phyloP scores from a whole-genome alignment of 2,888 invertebrate species.

The Tiliacea aurago region DNA sequence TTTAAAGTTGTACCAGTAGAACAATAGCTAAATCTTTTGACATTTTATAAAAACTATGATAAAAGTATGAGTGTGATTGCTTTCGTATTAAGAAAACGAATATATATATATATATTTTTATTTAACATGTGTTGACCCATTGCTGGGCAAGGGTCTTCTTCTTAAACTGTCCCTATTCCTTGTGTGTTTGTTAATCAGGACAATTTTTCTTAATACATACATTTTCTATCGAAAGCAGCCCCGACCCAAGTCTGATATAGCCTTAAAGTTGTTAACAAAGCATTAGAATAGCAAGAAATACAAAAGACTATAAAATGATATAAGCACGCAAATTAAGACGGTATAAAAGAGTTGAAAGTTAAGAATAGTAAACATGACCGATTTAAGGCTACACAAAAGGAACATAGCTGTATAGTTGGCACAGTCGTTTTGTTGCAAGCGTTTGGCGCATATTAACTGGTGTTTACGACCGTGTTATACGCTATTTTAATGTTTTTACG shows the following conservation, averaged over 20 bases:
- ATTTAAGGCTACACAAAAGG: constrained; percentile 37
- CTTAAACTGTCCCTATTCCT: background rate
- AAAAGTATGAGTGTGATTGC: no score
- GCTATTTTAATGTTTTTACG: constrained; percentile 65
- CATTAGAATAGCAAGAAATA: background rate
- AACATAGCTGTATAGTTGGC: constrained; percentile 55
- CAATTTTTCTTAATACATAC: background rate
- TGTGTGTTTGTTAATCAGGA: background rate
- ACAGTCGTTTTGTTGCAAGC: constrained; percentile 53
- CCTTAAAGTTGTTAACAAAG: background rate
- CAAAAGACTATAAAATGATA: background rate
- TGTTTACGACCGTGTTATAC: constrained; percentile 68
- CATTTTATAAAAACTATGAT: background rate
- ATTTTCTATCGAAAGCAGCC: background rate
- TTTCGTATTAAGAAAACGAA: background rate
- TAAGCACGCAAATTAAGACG: constrained; percentile 3
- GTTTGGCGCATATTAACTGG: constrained; percentile 61
- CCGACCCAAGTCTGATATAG: background rate
- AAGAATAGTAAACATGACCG: constrained; percentile 33
- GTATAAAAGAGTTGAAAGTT: constrained; percentile 29
- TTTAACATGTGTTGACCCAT: rapidly evolving
- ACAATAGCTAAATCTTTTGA: background rate
- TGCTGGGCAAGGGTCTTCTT: background rate
- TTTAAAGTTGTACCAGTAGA: background rate
- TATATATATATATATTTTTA: no score